These are phyloP conservation scores for Gryon sp. DNA, from an alignment of 1,140 invertebrate genomes.

Conservation along the genomic window DNA sequence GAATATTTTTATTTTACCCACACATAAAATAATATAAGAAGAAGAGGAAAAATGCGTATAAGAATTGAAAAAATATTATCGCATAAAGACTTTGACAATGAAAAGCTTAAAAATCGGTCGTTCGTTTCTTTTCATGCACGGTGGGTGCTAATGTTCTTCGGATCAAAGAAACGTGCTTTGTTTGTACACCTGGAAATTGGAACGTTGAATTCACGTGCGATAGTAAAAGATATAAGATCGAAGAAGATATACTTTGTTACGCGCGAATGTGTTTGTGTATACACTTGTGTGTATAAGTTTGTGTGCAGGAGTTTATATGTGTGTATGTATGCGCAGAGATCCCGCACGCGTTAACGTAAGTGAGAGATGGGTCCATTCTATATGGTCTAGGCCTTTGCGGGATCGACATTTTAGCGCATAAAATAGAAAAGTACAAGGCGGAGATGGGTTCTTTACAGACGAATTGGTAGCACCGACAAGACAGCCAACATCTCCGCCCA, in stretches of 20 bases:
- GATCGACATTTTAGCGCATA: constrained; percentile 66
- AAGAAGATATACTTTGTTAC: constrained; percentile 44
- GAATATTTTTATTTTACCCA: too few relatives aligned
- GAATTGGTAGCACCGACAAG: constrained; percentile 73
- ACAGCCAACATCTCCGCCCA: constrained; percentile 73
- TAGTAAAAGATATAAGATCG: constrained; percentile 48
- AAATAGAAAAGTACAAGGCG: constrained; percentile 70
- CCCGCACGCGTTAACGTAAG: constrained; percentile 51
- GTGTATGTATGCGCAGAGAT: neutral
- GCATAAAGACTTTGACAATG: constrained; percentile 44
- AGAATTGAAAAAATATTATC: neutral
- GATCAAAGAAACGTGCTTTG: constrained; percentile 65
- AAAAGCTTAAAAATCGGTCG: constrained; percentile 52
- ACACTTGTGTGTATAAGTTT: neutral
- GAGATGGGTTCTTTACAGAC: constrained; percentile 72
- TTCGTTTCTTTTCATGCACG: constrained; percentile 42
- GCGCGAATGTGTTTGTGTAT: neutral
- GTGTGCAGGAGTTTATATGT: constrained; percentile 6
- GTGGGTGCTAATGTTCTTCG: constrained; percentile 54
- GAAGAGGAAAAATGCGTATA: neutral
- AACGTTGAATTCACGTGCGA: constrained; percentile 55
- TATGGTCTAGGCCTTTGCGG: constrained; percentile 33
- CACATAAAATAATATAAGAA: too few relatives aligned
- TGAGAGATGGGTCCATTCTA: constrained; percentile 26
- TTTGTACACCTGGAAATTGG: constrained; percentile 72